phyloP scores from a whole-genome alignment of 2,888 invertebrate species.

The Hirudinaria manillensis region DNA sequence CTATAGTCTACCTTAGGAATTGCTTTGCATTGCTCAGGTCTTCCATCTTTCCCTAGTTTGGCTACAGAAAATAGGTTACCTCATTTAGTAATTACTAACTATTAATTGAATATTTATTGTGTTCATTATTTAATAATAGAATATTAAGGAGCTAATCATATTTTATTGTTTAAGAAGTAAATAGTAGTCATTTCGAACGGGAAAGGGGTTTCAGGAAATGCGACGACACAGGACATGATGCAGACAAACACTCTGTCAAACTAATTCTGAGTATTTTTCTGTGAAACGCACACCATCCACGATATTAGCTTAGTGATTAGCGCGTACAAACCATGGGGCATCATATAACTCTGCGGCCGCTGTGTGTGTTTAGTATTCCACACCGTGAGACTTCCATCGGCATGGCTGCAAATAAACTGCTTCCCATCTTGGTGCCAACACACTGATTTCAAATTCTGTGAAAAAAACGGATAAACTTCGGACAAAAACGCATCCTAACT shows the following conservation, averaged over 20 bases:
- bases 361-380: conserved; percentile 76
- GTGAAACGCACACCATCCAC: too few relatives aligned
- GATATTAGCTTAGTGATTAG: too few relatives aligned
- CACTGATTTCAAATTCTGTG: conserved; percentile 67
- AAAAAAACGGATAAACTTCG: conserved; percentile 3
- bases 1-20: conserved; percentile 95
- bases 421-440: conserved; percentile 97
- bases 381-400: conserved; percentile 87
- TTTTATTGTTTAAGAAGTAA: too few relatives aligned
- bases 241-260: too few relatives aligned
- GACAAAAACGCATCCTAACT: not conserved
- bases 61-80: conserved; percentile 60
- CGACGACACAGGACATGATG: too few relatives aligned
- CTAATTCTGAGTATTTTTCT: too few relatives aligned
- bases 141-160: too few relatives aligned
- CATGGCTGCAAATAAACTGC: conserved; percentile 86
- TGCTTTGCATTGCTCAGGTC: conserved; percentile 84
- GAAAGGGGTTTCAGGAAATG: too few relatives aligned
- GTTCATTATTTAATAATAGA: too few relatives aligned
- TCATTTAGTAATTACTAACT: not conserved
- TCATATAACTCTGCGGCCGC: conserved; percentile 73
- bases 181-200: too few relatives aligned
- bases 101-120: not conserved
- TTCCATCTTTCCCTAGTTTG: conserved; percentile 84
- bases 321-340: conserved; percentile 75